Conservation (phyloP, 2,113 vertebrate genomes). For the Tamias sibiricus region DNA sequence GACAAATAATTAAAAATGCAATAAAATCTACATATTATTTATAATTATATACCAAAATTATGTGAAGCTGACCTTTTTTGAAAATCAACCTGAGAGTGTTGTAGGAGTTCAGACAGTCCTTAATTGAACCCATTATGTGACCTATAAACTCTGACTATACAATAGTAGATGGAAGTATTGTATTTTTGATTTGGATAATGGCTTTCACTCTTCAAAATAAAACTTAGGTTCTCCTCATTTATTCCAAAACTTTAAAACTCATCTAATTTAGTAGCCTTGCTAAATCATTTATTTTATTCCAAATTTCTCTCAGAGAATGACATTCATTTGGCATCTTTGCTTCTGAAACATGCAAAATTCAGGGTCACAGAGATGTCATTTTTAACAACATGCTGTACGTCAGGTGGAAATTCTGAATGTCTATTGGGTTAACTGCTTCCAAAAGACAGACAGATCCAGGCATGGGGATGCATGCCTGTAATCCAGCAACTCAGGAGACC, state of each 20-base stretch:
- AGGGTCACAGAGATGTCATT: conserved; percentile 50
- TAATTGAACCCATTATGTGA: conserved; percentile 30
- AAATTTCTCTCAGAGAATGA: conserved; percentile 47
- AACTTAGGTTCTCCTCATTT: background rate
- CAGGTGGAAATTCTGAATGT: conserved; percentile 30
- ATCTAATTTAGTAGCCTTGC: background rate
- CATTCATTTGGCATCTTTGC: conserved; percentile 44
- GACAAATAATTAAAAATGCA: background rate
- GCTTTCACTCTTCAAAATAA: background rate
- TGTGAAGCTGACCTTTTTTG: conserved; percentile 29
- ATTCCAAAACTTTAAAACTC: conserved; percentile 14
- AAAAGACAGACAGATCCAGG: background rate
- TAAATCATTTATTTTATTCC: background rate
- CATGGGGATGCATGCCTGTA: too few relatives aligned
- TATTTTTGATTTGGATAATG: conserved; percentile 40
- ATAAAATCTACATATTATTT: conserved; percentile 21
- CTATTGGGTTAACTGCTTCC: conserved; percentile 56
- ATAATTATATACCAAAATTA: background rate
- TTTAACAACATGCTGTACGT: background rate
- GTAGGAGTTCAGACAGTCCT: conserved; percentile 5
- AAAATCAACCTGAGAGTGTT: conserved; percentile 18
- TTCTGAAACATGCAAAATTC: conserved; percentile 48
- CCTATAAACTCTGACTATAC: conserved; percentile 12
- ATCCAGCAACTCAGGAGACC: too few relatives aligned
- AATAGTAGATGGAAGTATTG: background rate